Evolutionary conservation across 2,797 vertebrate genomes (phyloP), one percentile per base, ranked within the genome.

Genomic region (Sebastes elongatus): DNA sequence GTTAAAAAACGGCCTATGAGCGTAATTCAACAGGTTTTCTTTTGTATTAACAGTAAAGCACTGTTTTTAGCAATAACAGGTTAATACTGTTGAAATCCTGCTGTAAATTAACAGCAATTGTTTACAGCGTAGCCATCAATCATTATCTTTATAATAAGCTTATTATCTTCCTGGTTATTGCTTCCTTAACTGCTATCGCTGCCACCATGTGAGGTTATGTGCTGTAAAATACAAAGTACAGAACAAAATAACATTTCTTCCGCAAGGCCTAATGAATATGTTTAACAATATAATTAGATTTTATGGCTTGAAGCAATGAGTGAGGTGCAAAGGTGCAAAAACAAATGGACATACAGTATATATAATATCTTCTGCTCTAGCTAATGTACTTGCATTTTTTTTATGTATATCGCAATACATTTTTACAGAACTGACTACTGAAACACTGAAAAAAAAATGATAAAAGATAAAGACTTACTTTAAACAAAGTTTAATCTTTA

Each of bases 221-320:
- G 7, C 74, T 55, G 16, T 22, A 64, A 66, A 78, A 78, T 60
- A 38, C 63, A 88, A 84, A 83, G 81, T 80, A 22, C 71, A 74
- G 20, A 25, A 14, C 16, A 61, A 61, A 53, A 35, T 23, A 20
- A 32, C 46, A 74, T 79, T 66, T 49, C 27, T 28, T 55, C 11
- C 3, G 59, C n/a, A 9, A 55, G 10, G 30, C 32, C 10, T 60
- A 33, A 46, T 20, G 38, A 60, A 46, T 30, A 11, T 32, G 20
- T 25, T 46, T n/a, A 27, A 35, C 5, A 49, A 22, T 25, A 27
- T 18, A 4, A 23, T 11, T 35, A 3, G 2, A 49, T 61, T 22
- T 55, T 22, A 62, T 57, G 6, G n/a, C 22, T 49, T 27, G 13
- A 64, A 65, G 30, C 25, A 27, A 55, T 22, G 16, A 53, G 9